Evolutionary conservation across 1,140 invertebrate genomes (phyloP), one percentile per base, ranked within the genome.

Genomic region (Neodiprion virginianus): DNA sequence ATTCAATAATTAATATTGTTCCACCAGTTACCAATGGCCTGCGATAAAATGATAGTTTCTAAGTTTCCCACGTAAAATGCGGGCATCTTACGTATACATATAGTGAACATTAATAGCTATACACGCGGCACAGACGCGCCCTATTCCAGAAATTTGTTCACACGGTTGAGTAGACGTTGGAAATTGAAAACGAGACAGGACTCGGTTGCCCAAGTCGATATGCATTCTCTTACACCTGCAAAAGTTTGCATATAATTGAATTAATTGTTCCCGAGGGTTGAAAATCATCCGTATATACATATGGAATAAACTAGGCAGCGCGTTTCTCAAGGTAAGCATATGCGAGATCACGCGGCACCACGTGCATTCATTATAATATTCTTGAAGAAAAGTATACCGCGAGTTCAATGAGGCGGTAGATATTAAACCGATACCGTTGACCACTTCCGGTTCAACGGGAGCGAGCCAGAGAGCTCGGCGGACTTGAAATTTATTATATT

Each of bases 341-440:
- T 40, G 5, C 28, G 2, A 40, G 5, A 40, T 40, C 28, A 40
- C 28, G 28, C 28, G 5, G 2, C 28, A 40, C 28, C 28, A 40
- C 28, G 28, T 40, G 28, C 28, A 40, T 40, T 40, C 28, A 40
- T 40, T 40, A 40, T 40, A 40, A 61, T 61, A 61, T 61, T 8
- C 53, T 61, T 17, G 8, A 12, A 61, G 11, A 61, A 61, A 61
- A 14, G 4, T 5, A 61, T 61, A 61, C n/a, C 8, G 11, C 53
- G 11, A 12, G 53, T 61, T 61, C 53, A 61, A 61, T 61, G 53
- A 61, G 53, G 53, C 53, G 53, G 53, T 61, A 61, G 53, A 61
- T 61, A 61, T 61, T 61, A 14, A 12, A 61, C 53, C 8, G 53
- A 61, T 61, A 61, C 11, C 53, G n/a, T 61, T 61, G 53, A 61